Base-by-base conservation (phyloP, 2,888 invertebrate species). In the Lasioglossum figueresi region DNA sequence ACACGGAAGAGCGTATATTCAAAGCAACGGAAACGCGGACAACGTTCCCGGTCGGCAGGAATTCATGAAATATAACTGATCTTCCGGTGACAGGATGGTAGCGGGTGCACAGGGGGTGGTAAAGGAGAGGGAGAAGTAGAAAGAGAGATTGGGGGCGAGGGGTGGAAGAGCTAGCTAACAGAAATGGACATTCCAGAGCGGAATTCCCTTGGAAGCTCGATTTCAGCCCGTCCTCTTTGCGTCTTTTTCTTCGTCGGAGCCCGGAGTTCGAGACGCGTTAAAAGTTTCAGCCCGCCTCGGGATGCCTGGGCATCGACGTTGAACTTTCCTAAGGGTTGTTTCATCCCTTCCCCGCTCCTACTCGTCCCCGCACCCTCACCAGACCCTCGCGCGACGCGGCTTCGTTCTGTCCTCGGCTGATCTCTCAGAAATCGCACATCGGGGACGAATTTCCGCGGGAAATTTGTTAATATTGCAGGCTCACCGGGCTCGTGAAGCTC, bases 391-490 rank as follows among this genome's bases (percentile, higher is more conserved):
- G 19, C 34, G 8, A 31, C 31, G 48, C 70, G 63, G 14, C 40
- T 48, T 74, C 74, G 52, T 77, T 56, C 75, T 81, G 78, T 83
- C 73, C 75, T 40, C 83, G 82, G 73, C 75, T 84, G 89, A 89
- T 91, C 90, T 85, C 88, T 79, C 75, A 63, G 86, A 86, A 92
- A 93, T 91, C 88, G 88, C 88, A 88, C 91, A 68, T 86, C 84
- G 63, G 92, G 91, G 93, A 93, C 90, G 85, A 89, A 86, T 89
- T 91, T 87, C 79, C 88, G 80, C 76, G 88, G 87, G 86, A 91
- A 90, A 90, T 91, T 92, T 90, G 89, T 91, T 89, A 92, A 92
- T 91, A 93, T 91, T 91, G 88, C 90, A 92, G 85, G 79, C 85
- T 83, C 86, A 81, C 75, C 70, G 72, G 66, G 87, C 86, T 83